These are phyloP conservation scores for Eudemis profundana DNA, from an alignment of 2,888 invertebrate species.

Conservation along the genomic window DNA sequence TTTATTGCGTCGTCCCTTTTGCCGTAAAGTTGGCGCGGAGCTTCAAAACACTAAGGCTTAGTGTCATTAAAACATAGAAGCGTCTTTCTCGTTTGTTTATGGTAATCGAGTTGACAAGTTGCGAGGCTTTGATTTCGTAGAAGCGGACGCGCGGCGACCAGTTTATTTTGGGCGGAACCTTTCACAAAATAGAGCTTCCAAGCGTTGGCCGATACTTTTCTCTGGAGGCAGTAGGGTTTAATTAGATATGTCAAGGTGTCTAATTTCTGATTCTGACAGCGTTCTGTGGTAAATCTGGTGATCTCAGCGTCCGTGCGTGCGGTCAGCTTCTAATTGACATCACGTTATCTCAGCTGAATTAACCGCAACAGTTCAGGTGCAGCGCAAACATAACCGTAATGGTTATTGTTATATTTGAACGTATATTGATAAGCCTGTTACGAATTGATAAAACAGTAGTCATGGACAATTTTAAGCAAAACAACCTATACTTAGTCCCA, in stretches of 20 bases:
- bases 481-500: too few relatives aligned
- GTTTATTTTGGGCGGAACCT: slow-evolving; percentile 72
- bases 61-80: slow-evolving; percentile 77
- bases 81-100: slow-evolving; percentile 82
- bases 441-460: too few relatives aligned
- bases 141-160: slow-evolving; percentile 60
- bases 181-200: slow-evolving; percentile 65
- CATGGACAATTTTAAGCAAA: too few relatives aligned
- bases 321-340: slow-evolving; percentile 25
- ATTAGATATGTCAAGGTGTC: neutral
- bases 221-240: neutral
- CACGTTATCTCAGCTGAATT: slow-evolving; percentile 7
- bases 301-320: slow-evolving; percentile 1
- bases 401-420: neutral
- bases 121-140: slow-evolving; percentile 74
- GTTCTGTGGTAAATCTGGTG: neutral
- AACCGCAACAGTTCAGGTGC: slow-evolving; percentile 12
- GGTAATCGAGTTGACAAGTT: slow-evolving; percentile 82
- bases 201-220: neutral
- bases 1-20: slow-evolving; percentile 43
- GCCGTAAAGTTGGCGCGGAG: slow-evolving; percentile 50
- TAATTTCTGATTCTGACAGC: slow-evolving; percentile 10
- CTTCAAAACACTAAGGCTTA: slow-evolving; percentile 64
- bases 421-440: too few relatives aligned
- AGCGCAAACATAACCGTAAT: slow-evolving; percentile 2